Base-by-base conservation (phyloP, 2,888 invertebrate species). In the Chirona hameri region DNA sequence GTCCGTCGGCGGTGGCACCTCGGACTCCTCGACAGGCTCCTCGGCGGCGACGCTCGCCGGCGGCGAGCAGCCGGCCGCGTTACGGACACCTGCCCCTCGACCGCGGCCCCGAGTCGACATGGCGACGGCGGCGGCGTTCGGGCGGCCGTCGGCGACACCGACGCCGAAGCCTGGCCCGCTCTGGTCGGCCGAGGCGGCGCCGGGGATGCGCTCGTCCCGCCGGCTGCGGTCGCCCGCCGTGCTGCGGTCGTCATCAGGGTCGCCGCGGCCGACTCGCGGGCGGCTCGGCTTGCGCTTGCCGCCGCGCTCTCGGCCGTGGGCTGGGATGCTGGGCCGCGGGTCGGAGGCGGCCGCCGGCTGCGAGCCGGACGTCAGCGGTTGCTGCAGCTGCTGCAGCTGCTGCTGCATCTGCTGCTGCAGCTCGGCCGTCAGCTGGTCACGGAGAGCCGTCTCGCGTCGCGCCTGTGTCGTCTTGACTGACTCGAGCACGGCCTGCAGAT, bases 331-430 rank as follows among this genome's bases (percentile, higher is more conserved):
- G 46, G 76, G 76, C 24, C 76, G 76, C 39, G 39, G 39, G 24
- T 76, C 76, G 24, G 76, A 0, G 24, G 39, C 39, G 7, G 76
- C 39, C 76, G 46, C 10, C 46, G 24, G 24, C 76, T 39, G 76
- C 76, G 39, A 10, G 31, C 76, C 46, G n/a, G 76, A 39, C 24
- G 76, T 21, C 46, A 76, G 76, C 76, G 39, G 76, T 39, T 76
- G 76, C 76, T 76, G 76, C 46, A 76, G 46, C 76, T 76, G 76
- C 76, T 76, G 39, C 76, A 76, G 24, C 76, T 76, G 76, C 46
- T 46, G 46, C 76, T 76, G 76, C 76, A 76, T 21, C 76, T 76
- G 46, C 76, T 76, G 76, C 76, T 76, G 76, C 46, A 46, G 18
- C 24, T 76, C 76, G 46, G 76, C 46, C 12, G 76, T 76, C 24